Conservation (phyloP, 1,140 invertebrate genomes). For the Oryctes rhinoceros region DNA sequence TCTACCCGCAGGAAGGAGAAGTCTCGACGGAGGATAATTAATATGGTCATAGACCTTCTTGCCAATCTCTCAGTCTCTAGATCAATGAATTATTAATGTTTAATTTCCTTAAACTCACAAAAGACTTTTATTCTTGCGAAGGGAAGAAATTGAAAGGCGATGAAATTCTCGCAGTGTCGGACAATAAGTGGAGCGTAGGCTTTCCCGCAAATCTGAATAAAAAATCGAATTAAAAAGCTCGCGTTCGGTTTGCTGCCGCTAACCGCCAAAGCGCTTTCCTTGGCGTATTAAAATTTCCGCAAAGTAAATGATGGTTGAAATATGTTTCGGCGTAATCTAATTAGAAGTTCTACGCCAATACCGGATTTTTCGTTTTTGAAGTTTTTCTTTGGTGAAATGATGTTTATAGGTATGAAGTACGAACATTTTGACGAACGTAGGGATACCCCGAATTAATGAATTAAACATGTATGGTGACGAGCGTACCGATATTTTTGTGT, state of each 20-base stretch:
- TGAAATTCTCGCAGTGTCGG: neutral
- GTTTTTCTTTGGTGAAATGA: too few relatives aligned
- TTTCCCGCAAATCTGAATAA: neutral
- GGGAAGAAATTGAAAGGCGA: neutral
- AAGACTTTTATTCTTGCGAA: neutral
- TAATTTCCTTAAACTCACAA: neutral
- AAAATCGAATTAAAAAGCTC: neutral
- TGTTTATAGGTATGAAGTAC: too few relatives aligned
- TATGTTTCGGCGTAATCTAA: neutral
- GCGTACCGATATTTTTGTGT: too few relatives aligned
- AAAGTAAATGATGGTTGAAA: neutral
- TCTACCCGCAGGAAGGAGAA: neutral
- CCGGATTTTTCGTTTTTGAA: too few relatives aligned
- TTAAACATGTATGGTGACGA: too few relatives aligned
- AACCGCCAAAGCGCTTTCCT: neutral
- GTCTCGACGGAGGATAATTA: neutral
- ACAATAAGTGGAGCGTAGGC: neutral
- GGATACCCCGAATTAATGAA: too few relatives aligned
- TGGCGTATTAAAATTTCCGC: neutral
- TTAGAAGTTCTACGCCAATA: neutral
- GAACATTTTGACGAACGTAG: too few relatives aligned
- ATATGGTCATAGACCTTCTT: neutral
- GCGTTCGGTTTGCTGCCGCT: too few relatives aligned
- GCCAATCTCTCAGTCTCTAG: neutral
- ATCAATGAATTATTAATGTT: slow-evolving; percentile 12